Evolutionary conservation across 2,888 invertebrate genomes (phyloP), one percentile per base, ranked within the genome.

Genomic region (Piscicola geometra): DNA sequence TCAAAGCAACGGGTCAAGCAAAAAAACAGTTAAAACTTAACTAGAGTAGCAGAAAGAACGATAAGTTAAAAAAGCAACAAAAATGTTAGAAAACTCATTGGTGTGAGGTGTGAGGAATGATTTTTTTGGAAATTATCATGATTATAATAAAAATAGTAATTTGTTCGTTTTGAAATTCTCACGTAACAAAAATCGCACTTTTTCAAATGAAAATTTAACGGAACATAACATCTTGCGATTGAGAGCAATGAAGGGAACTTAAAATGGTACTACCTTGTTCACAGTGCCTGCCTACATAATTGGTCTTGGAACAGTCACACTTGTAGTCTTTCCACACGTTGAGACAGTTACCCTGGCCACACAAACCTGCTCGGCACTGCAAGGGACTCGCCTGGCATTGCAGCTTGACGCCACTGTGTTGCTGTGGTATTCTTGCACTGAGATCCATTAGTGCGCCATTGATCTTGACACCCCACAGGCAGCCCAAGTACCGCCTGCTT

Each of bases 291-390:
- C 83, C 84, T 9, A 81, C 80, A 77, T 80, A 84, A 1, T 79
- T 78, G 0, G 83, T 83, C 18, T 80, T 81, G 18, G 82, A 78
- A 76, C 85, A 85, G 79, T 85, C 82, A 77, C 85, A 85, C 21
- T 76, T 66, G 76, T 80, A 83, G 0, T 80, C 78, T 5, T 78
- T 77, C 81, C 81, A 82, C 1, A 78, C 69, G 76, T 84, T 81
- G 3, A 76, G 64, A 73, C 85, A 85, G 28, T 76, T 72, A 0
- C 83, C 84, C 28, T 81, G 77, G 5, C 73, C 75, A 79, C 85
- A 85, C 0, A 83, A 83, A 18, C 76, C 76, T 0, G 47, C 75
- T 3, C 69, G 71, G 76, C 83, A 82, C 18, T 72, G 50, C 25
- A 76, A 73, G 2, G 76, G 25, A 75, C 77, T 71, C 30, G 78